Evolutionary conservation across 2,797 vertebrate species (phyloP), one percentile per base, ranked within the genome.

Genomic region (Glyptemys insculpta): DNA sequence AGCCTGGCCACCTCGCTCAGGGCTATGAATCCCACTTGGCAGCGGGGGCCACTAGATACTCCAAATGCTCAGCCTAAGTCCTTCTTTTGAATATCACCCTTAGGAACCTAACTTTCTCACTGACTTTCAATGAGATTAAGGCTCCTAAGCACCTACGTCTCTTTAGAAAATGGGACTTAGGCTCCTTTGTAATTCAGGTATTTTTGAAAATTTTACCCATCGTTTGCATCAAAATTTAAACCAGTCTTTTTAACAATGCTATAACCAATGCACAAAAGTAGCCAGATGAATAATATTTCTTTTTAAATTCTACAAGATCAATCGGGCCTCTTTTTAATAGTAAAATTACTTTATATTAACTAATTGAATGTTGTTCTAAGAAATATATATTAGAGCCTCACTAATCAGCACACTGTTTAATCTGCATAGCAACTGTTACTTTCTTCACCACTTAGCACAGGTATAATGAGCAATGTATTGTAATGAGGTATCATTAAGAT

Each of bases 321-420:
- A 1, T 50, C 37, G 62, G 31, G 5, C 0, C 2, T 12, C 1
- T 44, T 23, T 47, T 81, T 37, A 49, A 34, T 78, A 0, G 0
- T 56, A 4, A 18, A 79, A 86, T 1, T 18, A 50, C 37, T 18
- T 29, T 15, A 11, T 44, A 8, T 49, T 12, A 72, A 2, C 23
- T 19, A 16, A 0, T 57, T 3, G 1, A 2, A 3, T 1, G 0
- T n/a, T 12, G 4, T 74, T 57, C 2, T 2, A 80, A 47, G 11
- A 6, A 56, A 14, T 47, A 25, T 53, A 49, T 65, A 49, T 12
- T 49, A 16, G 74, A 56, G 5, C 29, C 1, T 34, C 3, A 0
- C 4, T 44, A 5, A 2, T 27, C 5, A 12, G 2, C 1, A 1
- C 23, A 74, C 21, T 44, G 72, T 74, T 74, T 44, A 12, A 74